Conservation (phyloP, 1,140 invertebrate species). For the Nautilus pompilius region DNA sequence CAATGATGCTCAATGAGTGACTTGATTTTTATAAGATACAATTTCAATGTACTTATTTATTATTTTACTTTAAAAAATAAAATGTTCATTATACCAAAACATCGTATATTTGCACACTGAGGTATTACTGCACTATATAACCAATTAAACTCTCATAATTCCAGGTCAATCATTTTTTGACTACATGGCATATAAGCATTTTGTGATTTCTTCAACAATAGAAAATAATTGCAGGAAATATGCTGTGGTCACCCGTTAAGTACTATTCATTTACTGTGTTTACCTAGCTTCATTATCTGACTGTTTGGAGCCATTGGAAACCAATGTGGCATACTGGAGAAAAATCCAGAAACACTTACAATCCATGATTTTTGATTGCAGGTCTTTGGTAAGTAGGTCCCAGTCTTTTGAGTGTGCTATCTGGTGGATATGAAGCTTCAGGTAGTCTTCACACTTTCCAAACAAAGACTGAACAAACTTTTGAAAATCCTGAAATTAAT, state of each 20-base stretch:
- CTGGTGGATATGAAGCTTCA: slow-evolving; percentile 29
- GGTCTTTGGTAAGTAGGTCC: slow-evolving; percentile 17
- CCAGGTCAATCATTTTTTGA: too few species aligned
- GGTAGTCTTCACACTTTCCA: slow-evolving; percentile 23
- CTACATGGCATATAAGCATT: too few species aligned
- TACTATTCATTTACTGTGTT: neutral
- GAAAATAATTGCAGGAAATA: neutral
- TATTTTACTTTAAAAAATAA: too few species aligned
- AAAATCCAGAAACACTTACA: slow-evolving; percentile 4
- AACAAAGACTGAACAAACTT: slow-evolving; percentile 19
- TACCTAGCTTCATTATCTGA: neutral
- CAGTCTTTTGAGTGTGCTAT: slow-evolving; percentile 22
- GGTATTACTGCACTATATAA: too few species aligned
- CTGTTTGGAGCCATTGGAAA: neutral
- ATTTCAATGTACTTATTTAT: too few species aligned
- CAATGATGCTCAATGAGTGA: too few species aligned
- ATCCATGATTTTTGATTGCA: slow-evolving; percentile 22
- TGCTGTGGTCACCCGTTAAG: neutral
- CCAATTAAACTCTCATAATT: too few species aligned
- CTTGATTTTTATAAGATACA: too few species aligned
- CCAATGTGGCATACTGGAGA: neutral
- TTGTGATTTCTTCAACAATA: neutral
- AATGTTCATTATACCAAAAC: too few species aligned
- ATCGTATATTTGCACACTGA: too few species aligned
- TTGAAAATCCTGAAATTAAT: slow-evolving; percentile 17